Percentiles rank a stretch among this genome's conserved stretches.
Conservation (phyloP, 2,888 invertebrate genomes). For the Lasioglossum pauxillum region DNA sequence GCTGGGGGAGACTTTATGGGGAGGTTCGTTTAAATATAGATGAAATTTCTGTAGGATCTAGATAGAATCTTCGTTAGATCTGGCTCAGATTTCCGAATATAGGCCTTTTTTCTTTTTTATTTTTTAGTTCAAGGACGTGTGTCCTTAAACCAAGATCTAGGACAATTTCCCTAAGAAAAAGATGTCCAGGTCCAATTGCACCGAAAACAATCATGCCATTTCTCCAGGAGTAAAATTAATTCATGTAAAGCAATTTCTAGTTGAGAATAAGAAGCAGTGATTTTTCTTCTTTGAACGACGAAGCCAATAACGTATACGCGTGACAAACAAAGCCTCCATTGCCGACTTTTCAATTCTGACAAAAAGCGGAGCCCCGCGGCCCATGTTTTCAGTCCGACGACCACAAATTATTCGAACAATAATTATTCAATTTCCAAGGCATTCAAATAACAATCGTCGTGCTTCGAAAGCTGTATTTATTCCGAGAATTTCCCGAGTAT, state of each 20-base stretch:
- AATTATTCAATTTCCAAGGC: neutral
- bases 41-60: neutral
- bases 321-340: neutral
- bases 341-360: neutral
- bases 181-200: too few relatives aligned
- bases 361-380: neutral
- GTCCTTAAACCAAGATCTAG: too few relatives aligned
- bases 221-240: too few relatives aligned
- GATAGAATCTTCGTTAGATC: neutral
- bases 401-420: neutral
- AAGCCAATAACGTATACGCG: neutral
- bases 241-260: too few relatives aligned
- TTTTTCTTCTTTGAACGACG: neutral
- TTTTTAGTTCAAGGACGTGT: too few relatives aligned
- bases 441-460: conserved; percentile 1
- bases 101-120: too few relatives aligned
- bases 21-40: neutral
- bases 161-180: too few relatives aligned
- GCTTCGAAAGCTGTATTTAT: neutral
- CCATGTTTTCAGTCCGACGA: neutral
- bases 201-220: too few relatives aligned
- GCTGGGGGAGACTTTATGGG: neutral
- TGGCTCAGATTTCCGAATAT: neutral
- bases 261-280: neutral
- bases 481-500: neutral